Conservation (phyloP, 37 sponge, comb jelly and placozoan species). For the Theonella swinhoei region DNA sequence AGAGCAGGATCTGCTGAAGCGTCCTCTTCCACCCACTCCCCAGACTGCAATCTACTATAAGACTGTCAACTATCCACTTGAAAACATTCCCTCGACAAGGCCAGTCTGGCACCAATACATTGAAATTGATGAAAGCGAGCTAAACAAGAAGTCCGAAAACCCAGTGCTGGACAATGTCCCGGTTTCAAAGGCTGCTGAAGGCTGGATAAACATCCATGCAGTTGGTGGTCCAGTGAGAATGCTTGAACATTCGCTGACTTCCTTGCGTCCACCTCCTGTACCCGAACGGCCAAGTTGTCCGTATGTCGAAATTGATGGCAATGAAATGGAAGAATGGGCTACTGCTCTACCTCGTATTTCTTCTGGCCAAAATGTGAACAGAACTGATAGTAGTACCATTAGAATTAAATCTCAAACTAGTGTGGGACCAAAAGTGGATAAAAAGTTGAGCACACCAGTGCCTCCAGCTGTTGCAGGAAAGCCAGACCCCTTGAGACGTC, state of each 20-base stretch:
- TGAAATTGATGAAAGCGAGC: conserved; percentile 31
- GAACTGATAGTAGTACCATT: no score
- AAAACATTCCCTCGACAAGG: neutral
- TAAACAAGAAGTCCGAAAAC: neutral
- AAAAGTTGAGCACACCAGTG: neutral
- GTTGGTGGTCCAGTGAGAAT: neutral
- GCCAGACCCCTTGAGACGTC: conserved; percentile 17
- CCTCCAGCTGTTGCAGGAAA: conserved; percentile 17
- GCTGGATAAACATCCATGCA: neutral
- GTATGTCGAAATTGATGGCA: neutral
- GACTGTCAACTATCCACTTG: neutral
- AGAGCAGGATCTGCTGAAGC: neutral
- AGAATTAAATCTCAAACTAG: neutral
- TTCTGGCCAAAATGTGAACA: no score
- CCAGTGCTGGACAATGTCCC: neutral
- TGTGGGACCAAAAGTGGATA: neutral
- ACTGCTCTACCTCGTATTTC: neutral
- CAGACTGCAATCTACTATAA: neutral
- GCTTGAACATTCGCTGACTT: neutral
- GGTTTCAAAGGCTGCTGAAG: neutral
- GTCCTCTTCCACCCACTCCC: neutral
- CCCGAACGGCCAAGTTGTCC: neutral
- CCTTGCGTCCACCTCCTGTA: neutral
- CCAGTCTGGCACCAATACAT: conserved; percentile 40
- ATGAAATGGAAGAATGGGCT: neutral